Base-by-base conservation (phyloP, 2,113 vertebrate genomes). In the Actinemys pallida region DNA sequence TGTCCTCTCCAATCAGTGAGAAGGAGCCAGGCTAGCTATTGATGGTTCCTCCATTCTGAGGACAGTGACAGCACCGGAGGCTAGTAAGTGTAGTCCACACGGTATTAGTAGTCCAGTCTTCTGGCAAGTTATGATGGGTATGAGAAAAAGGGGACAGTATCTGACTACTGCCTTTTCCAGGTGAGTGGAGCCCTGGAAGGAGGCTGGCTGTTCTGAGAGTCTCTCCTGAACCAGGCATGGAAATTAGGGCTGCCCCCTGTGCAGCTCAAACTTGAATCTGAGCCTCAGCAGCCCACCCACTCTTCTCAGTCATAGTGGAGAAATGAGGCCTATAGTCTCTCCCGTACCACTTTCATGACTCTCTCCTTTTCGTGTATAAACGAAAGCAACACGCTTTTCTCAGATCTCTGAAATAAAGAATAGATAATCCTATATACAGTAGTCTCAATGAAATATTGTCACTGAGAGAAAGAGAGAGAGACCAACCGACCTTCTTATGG, bases 91-190 rank as follows among this genome's bases (percentile, higher is more conserved):
- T 20, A 75, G 5, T 75, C n/a, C 65, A 72, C 35, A 39, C 1
- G 8, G 11, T 76, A 4, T 2, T 45, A 54, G 10, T 56, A 31
- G 25, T 42, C 42, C 39, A 0, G 0, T 0, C 0, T 56, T 65
- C 76, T 78, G 42, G 27, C 27, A 81, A 27, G 45, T 39, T 3
- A 22, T 29, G 52, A n/a, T 39, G 45, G 35, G 57, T 45, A 45
- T 53, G 27, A 14, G 50, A n/a, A 81, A 45, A 47, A 59, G 7
- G 11, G 20, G 22, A 16, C 27, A 52, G n/a, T n/a, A 9, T 3
- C 1, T 35, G 80, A 29, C 14, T 24, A n/a, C 7, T 81, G 31
- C 20, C 52, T 59, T 89, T 75, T 59, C 42, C 11, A 75, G 5
- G 19, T 59, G 52, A 8, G 8, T 81, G 52, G 53, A 45, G 11